Percentiles rank a stretch among this genome's conserved stretches.
phyloP scores from a whole-genome alignment of 2,888 invertebrate genomes.

The Cabera pusaria region DNA sequence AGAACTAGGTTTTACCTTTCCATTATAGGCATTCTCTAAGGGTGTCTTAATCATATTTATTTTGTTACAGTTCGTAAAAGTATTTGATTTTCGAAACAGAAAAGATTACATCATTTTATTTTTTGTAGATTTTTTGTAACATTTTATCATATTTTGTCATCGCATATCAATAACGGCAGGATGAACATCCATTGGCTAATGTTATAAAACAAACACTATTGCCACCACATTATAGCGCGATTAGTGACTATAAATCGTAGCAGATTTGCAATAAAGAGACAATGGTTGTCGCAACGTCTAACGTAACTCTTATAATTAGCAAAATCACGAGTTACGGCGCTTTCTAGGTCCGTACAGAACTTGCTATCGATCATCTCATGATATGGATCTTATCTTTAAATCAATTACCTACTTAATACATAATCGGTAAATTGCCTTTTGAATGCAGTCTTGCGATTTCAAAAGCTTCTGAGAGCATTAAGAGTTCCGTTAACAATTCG shows the following conservation, averaged over 20 bases:
- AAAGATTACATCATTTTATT: no score
- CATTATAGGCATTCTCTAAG: no score
- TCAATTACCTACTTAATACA: slow-evolving; percentile 50
- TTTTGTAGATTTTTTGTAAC: no score
- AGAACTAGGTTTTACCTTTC: no score
- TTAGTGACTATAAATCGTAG: slow-evolving; percentile 66
- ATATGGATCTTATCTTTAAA: slow-evolving; percentile 62
- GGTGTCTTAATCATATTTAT: no score
- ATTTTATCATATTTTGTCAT: no score
- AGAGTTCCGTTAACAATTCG: slow-evolving; percentile 17
- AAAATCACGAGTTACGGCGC: slow-evolving; percentile 74
- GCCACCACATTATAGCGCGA: slow-evolving; percentile 40
- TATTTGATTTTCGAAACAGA: no score
- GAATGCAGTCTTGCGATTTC: slow-evolving; percentile 38
- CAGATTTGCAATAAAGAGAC: slow-evolving; percentile 68
- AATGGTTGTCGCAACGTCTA: slow-evolving; percentile 65
- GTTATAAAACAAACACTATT: slow-evolving; percentile 21
- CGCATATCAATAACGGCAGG: no score
- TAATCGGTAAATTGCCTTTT: slow-evolving; percentile 52
- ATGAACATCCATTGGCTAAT: slow-evolving; percentile 18
- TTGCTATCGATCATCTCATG: slow-evolving; percentile 67
- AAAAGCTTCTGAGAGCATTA: slow-evolving; percentile 20
- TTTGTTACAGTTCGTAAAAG: no score
- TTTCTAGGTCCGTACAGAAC: slow-evolving; percentile 69
- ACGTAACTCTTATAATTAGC: slow-evolving; percentile 65